phyloP scores from a whole-genome alignment of 2,113 vertebrate species.

The Tyrannus savana region DNA sequence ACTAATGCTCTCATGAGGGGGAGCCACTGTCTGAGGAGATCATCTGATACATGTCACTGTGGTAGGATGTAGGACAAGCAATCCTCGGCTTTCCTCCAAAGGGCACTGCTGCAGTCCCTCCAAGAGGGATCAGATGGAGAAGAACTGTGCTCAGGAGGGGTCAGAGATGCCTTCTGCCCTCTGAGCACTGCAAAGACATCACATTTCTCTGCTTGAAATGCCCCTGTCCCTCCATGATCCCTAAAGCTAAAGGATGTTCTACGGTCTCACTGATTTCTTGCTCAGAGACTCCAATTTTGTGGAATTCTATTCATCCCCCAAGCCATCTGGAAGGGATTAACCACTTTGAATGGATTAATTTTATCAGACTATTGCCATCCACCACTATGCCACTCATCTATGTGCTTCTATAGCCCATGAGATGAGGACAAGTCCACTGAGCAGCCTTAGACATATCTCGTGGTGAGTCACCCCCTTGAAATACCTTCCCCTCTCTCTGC shows the following conservation, averaged over 20 bases:
- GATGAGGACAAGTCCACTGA: neutral
- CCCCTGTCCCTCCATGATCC: neutral
- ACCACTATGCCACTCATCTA: neutral
- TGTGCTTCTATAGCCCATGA: neutral
- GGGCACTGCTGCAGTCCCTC: neutral
- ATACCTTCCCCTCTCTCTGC: neutral
- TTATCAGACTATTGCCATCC: conserved; percentile 39
- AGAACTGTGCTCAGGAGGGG: neutral
- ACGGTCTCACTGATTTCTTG: neutral
- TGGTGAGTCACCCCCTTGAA: neutral
- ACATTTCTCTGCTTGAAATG: neutral
- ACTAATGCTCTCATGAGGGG: neutral
- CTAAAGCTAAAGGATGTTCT: neutral
- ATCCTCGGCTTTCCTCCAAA: neutral
- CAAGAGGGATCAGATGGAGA: neutral
- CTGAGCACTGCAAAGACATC: neutral
- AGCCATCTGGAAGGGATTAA: conserved; percentile 39
- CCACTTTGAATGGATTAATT: neutral
- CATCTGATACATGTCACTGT: neutral
- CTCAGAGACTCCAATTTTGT: neutral
- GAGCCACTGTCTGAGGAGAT: neutral
- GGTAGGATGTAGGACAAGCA: neutral
- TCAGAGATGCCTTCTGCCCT: neutral
- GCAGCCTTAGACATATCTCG: neutral
- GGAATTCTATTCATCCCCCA: neutral